Evolutionary conservation across 2,113 vertebrate species (phyloP).

Genomic region (Murina feae): DNA sequence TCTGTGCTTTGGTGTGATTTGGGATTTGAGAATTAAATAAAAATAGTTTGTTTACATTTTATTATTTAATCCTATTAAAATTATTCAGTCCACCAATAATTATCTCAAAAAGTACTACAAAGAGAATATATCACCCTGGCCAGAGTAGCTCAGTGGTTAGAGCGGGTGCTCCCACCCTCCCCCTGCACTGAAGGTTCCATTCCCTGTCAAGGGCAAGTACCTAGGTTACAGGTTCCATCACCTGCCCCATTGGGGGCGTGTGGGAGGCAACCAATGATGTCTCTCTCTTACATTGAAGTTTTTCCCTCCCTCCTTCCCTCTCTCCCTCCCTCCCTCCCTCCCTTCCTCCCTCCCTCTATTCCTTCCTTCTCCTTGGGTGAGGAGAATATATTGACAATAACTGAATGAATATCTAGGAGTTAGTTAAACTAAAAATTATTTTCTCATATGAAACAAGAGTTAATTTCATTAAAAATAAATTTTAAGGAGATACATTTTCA

Average conservation of each 20-base stretch:
- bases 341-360: too few relatives aligned
- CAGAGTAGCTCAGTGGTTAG: too few relatives aligned
- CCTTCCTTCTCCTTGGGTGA: too few relatives aligned
- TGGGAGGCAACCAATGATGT: too few relatives aligned
- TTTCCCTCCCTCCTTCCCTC: too few relatives aligned
- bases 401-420: background rate
- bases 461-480: background rate
- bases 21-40: background rate
- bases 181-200: too few relatives aligned
- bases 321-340: too few relatives aligned
- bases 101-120: background rate
- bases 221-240: too few relatives aligned
- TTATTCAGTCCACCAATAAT: background rate
- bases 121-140: background rate
- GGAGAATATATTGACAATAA: background rate
- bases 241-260: too few relatives aligned
- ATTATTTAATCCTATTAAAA: background rate
- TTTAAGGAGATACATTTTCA: background rate
- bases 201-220: too few relatives aligned
- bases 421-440: slow-evolving; percentile 22
- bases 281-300: too few relatives aligned
- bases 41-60: background rate
- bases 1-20: background rate
- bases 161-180: too few relatives aligned
- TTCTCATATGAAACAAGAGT: slow-evolving; percentile 27